phyloP scores from a whole-genome alignment of 2,113 vertebrate genomes.

The Ammodytes dubius region DNA sequence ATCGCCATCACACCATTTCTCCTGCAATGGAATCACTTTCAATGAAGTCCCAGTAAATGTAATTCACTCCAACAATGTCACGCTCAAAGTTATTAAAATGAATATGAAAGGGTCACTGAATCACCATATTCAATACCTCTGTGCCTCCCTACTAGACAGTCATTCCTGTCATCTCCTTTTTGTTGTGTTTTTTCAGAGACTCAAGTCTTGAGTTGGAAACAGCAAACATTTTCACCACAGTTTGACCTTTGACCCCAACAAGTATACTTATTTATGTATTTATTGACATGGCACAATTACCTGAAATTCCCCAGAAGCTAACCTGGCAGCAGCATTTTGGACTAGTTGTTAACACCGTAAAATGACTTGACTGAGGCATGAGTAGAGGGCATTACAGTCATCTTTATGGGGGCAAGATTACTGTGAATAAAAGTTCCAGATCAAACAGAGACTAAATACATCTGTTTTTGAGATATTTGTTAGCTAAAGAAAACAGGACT shows the following conservation, averaged over 20 bases:
- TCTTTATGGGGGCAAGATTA: too few species aligned
- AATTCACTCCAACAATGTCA: constrained; percentile 35
- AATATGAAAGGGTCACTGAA: constrained; percentile 1
- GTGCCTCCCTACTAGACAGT: neutral
- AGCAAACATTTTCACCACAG: neutral
- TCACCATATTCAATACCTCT: too few species aligned
- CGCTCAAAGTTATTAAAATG: constrained; percentile 25
- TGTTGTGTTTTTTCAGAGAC: neutral
- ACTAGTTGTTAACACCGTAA: too few species aligned
- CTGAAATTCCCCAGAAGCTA: neutral
- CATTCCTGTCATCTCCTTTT: neutral
- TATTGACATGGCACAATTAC: neutral
- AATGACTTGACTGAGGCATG: too few species aligned
- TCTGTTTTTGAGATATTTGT: too few species aligned
- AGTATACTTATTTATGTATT: neutral
- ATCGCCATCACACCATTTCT: neutral
- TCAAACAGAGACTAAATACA: too few species aligned
- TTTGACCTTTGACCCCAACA: neutral
- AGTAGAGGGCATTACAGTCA: too few species aligned
- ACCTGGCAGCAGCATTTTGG: too few species aligned
- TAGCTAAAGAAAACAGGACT: too few species aligned
- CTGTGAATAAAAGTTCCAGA: too few species aligned
- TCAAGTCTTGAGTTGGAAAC: neutral
- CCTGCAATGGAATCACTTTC: neutral
- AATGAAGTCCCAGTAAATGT: constrained; percentile 6